These are phyloP conservation scores for Melanotaenia parkinsoni DNA, from an alignment of 2,797 vertebrate species.

Conservation along the genomic window DNA sequence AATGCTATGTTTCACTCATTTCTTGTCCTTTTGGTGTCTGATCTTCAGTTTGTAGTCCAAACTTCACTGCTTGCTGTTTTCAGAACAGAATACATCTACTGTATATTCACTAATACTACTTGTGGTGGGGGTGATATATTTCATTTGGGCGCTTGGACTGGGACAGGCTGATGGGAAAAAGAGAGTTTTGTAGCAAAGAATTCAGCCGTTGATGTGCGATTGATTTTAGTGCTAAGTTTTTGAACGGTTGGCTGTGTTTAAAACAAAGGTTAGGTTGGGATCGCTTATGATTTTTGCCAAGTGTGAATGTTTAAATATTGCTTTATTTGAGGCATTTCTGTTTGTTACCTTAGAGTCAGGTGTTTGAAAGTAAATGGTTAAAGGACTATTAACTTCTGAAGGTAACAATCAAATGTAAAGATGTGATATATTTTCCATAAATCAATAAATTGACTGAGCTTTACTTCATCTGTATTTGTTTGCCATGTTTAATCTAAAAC, in stretches of 20 bases:
- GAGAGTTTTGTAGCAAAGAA: constrained; percentile 48
- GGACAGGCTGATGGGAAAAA: constrained; percentile 19
- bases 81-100: constrained; percentile 62
- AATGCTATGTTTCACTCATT: constrained; percentile 63
- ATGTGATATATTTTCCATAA: constrained; percentile 93
- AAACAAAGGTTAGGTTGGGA: constrained; percentile 21
- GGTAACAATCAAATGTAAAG: constrained; percentile 83
- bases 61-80: constrained; percentile 77
- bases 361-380: constrained; percentile 53
- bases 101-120: constrained; percentile 67
- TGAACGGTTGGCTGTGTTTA: constrained; percentile 25
- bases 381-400: constrained; percentile 82
- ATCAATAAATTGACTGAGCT: constrained; percentile 89
- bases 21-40: constrained; percentile 73
- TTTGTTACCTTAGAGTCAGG: constrained; percentile 42
- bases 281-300: constrained; percentile 35
- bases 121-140: constrained; percentile 37
- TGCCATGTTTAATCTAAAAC: constrained; percentile 26
- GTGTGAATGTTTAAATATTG: constrained; percentile 28
- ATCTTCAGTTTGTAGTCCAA: constrained; percentile 72
- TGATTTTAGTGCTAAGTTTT: constrained; percentile 41
- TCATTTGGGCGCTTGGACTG: constrained; percentile 35
- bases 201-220: constrained; percentile 37
- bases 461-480: constrained; percentile 60
- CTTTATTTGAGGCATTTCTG: constrained; percentile 52